phyloP scores from a whole-genome alignment of 2,888 invertebrate species.

The Steinernema scapterisci region DNA sequence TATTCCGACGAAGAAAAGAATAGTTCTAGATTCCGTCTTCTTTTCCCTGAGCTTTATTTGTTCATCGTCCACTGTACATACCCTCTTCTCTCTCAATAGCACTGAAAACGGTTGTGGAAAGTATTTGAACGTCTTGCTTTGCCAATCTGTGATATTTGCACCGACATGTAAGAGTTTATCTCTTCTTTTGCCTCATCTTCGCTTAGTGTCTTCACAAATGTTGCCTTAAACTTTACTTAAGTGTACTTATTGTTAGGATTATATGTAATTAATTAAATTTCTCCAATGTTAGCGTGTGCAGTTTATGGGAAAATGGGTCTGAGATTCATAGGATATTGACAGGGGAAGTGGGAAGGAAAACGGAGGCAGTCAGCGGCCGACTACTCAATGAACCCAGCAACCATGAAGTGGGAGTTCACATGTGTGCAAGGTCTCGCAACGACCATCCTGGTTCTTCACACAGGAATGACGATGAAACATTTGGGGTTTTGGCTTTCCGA shows the following conservation, averaged over 20 bases:
- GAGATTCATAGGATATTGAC: too few relatives aligned
- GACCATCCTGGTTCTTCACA: too few relatives aligned
- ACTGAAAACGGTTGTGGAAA: constrained; percentile 10
- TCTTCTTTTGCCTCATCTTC: constrained; percentile 18
- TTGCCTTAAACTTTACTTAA: constrained; percentile 17
- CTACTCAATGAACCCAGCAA: too few relatives aligned
- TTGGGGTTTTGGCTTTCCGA: too few relatives aligned
- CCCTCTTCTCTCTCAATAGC: not conserved
- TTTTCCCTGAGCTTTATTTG: constrained; percentile 20
- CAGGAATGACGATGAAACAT: too few relatives aligned
- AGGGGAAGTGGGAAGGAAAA: too few relatives aligned
- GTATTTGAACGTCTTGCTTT: constrained; percentile 10
- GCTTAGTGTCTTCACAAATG: constrained; percentile 9
- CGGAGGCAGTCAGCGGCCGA: too few relatives aligned
- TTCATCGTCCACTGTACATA: constrained; percentile 4
- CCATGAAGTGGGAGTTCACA: too few relatives aligned
- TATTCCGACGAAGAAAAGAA: constrained; percentile 2
- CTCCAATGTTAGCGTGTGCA: too few relatives aligned
- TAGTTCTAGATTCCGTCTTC: not conserved
- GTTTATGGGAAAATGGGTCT: too few relatives aligned
- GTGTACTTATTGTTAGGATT: constrained; percentile 27
- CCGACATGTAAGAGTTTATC: not conserved
- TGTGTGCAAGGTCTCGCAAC: too few relatives aligned
- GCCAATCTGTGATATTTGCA: constrained; percentile 26
- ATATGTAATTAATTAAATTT: not conserved